These are phyloP conservation scores for Mugil cephalus DNA, from an alignment of 2,113 vertebrate species.

Conservation along the genomic window DNA sequence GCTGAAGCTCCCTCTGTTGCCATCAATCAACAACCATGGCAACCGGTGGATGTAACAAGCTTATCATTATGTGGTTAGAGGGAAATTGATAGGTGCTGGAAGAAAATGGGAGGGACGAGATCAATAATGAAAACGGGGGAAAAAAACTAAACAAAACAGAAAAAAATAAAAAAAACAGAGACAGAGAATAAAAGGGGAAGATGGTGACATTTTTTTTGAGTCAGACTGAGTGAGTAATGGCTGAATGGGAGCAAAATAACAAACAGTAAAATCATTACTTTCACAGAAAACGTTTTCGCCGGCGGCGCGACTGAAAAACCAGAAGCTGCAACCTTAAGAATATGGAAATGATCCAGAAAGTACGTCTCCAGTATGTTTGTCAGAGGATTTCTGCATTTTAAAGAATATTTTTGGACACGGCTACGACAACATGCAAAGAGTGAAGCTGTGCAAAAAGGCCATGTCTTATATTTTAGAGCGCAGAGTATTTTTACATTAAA, in stretches of 20 bases:
- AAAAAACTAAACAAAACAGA: no score
- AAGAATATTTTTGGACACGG: no score
- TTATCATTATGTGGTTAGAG: constrained; percentile 73
- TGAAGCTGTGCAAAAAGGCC: no score
- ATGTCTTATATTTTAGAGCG: no score
- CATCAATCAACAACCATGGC: constrained; percentile 81
- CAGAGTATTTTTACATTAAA: no score
- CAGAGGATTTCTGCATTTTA: not conserved
- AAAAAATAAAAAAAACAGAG: no score
- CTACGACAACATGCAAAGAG: no score
- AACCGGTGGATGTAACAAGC: constrained; percentile 72
- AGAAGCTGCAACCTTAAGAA: constrained; percentile 1
- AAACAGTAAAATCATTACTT: constrained; percentile 4
- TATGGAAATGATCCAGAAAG: not conserved
- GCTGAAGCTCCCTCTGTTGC: constrained; percentile 49
- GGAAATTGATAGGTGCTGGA: constrained; percentile 68
- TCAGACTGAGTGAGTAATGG: constrained; percentile 42
- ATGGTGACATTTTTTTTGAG: constrained; percentile 24
- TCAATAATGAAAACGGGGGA: constrained; percentile 57
- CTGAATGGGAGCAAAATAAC: constrained; percentile 18
- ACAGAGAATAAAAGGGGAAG: constrained; percentile 28
- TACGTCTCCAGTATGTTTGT: not conserved
- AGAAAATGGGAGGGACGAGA: constrained; percentile 55
- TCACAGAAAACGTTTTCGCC: not conserved
- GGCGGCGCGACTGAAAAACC: constrained; percentile 3